phyloP scores from a whole-genome alignment of 2,797 vertebrate species.

The Megaceryle alcyon region DNA sequence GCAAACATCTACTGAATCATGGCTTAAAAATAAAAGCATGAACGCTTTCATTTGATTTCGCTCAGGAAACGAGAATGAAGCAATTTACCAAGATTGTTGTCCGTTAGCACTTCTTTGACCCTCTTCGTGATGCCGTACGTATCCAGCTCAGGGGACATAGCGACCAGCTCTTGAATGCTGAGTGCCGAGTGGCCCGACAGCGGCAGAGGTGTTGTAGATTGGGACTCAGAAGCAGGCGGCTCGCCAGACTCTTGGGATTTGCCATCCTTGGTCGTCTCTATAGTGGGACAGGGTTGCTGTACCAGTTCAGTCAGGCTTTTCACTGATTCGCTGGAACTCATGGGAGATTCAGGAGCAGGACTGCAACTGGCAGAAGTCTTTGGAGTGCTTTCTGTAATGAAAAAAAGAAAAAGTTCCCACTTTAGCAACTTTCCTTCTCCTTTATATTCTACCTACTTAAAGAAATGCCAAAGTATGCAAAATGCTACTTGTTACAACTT shows the following conservation, averaged over 20 bases:
- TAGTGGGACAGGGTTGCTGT: conserved; percentile 86
- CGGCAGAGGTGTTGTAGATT: conserved; percentile 86
- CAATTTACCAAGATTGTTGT: conserved; percentile 93
- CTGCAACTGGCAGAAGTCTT: conserved; percentile 97
- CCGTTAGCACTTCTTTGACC: conserved; percentile 96
- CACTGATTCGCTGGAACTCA: conserved; percentile 94
- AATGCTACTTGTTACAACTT: conserved; percentile 1
- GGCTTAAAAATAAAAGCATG: neutral
- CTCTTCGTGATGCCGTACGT: conserved; percentile 97
- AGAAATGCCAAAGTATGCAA: conserved; percentile 10
- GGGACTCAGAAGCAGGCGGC: conserved; percentile 83
- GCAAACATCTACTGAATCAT: neutral
- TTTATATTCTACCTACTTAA: conserved; percentile 48
- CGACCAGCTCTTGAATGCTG: conserved; percentile 95
- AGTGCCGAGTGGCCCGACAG: conserved; percentile 88
- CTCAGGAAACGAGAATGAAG: neutral
- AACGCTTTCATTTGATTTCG: neutral
- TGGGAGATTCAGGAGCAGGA: conserved; percentile 92
- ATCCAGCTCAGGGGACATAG: conserved; percentile 94
- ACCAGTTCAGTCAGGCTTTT: conserved; percentile 90
- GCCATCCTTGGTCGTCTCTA: conserved; percentile 85
- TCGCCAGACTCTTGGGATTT: conserved; percentile 81
- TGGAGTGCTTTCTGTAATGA: conserved; percentile 90
- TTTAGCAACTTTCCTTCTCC: conserved; percentile 54
- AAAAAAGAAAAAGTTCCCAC: neutral